phyloP scores from a whole-genome alignment of 2,113 vertebrate genomes.

The Melanerpes aurifrons region DNA sequence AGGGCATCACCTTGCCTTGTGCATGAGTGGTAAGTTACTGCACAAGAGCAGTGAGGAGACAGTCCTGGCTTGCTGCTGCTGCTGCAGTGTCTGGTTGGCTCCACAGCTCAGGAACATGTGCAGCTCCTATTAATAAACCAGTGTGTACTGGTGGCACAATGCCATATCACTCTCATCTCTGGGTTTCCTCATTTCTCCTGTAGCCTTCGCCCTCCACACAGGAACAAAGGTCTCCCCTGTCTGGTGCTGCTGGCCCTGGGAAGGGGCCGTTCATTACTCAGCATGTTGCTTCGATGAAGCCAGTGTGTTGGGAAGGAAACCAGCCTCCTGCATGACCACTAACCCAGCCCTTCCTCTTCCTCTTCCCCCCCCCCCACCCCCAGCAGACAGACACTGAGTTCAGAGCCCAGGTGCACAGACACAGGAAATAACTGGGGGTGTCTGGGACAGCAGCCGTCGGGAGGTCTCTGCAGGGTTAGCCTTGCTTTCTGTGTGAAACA shows the following conservation, averaged over 20 bases:
- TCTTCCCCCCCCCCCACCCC: not conserved
- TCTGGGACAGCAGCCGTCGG: not conserved
- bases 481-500: not conserved
- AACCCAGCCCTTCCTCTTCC: conserved; percentile 53
- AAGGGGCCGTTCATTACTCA: conserved; percentile 11
- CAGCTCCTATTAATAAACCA: conserved; percentile 60
- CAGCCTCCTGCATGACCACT: not conserved
- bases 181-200: not conserved
- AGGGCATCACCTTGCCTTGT: not conserved
- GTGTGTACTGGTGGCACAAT: not conserved
- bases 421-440: not conserved
- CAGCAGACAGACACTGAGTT: not conserved
- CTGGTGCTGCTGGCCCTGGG: not conserved
- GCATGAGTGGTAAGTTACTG: not conserved
- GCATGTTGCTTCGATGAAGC: not conserved
- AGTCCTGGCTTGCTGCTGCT: not conserved
- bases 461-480: not conserved
- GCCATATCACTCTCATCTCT: conserved; percentile 38
- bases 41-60: not conserved
- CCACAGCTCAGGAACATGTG: conserved; percentile 26
- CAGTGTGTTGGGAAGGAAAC: not conserved
- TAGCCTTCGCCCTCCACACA: conserved; percentile 14
- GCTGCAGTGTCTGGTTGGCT: conserved; percentile 35
- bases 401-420: not conserved
- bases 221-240: conserved; percentile 27